Evolutionary conservation across 2,113 vertebrate species (phyloP).

Genomic region (Dicerorhinus sumatrensis): DNA sequence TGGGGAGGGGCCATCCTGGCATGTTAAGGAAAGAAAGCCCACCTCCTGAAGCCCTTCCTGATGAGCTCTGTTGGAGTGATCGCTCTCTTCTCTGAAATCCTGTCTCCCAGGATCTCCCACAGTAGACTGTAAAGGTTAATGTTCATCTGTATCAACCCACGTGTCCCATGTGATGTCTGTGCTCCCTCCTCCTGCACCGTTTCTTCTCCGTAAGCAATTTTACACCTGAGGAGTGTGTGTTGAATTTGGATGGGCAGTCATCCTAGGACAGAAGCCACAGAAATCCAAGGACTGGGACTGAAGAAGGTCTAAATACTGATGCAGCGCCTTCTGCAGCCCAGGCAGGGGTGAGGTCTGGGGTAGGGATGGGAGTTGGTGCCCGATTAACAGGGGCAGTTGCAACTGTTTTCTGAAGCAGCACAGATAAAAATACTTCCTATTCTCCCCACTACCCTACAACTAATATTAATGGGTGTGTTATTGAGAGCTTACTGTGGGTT

Average conservation of each 20-base stretch:
- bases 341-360: not conserved
- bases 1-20: not conserved
- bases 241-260: not conserved
- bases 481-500: not conserved
- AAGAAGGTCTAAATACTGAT: not conserved
- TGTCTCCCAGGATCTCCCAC: not conserved
- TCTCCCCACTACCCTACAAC: not conserved
- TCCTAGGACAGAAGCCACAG: not conserved
- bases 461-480: not conserved
- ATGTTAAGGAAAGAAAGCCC: not conserved
- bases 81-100: not conserved
- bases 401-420: constrained; percentile 3
- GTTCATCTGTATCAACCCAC: not conserved
- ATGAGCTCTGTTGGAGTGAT: not conserved
- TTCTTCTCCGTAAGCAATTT: not conserved
- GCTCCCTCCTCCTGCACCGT: not conserved
- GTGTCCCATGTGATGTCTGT: not conserved
- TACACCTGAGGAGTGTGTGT: not conserved
- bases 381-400: not conserved
- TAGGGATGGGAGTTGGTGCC: not conserved
- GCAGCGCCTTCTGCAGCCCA: not conserved
- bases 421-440: not conserved
- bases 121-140: not conserved
- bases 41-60: not conserved
- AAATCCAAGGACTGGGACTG: not conserved